Evolutionary conservation across 2,797 vertebrate genomes (phyloP).

Genomic region (Ctenopoma kingsleyae): DNA sequence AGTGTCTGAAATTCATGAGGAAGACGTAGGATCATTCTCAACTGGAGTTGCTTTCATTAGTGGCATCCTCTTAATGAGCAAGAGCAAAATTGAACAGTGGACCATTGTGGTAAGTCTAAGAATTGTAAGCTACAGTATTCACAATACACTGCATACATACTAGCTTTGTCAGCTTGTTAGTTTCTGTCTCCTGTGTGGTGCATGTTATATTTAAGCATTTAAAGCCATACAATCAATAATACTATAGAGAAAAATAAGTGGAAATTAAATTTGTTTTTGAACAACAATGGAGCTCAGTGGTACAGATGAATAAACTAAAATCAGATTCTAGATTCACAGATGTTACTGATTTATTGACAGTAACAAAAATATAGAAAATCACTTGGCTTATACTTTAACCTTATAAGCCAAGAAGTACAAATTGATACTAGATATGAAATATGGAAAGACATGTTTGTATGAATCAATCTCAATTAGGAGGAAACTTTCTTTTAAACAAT

Average conservation of each 20-base stretch:
- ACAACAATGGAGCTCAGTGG: too few relatives aligned
- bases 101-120: slow-evolving; percentile 83
- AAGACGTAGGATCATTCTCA: slow-evolving; percentile 68
- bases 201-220: not conserved
- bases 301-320: too few relatives aligned
- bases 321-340: too few relatives aligned
- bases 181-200: not conserved
- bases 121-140: not conserved
- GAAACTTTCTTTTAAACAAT: too few relatives aligned
- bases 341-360: too few relatives aligned
- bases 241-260: not conserved
- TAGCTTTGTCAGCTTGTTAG: not conserved
- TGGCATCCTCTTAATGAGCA: slow-evolving; percentile 60
- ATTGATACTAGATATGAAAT: too few relatives aligned
- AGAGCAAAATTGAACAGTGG: slow-evolving; percentile 73
- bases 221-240: not conserved
- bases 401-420: too few relatives aligned
- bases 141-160: not conserved
- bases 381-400: too few relatives aligned
- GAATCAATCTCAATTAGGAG: too few relatives aligned
- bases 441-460: too few relatives aligned
- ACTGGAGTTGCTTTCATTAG: slow-evolving; percentile 58
- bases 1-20: slow-evolving; percentile 64
- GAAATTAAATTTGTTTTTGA: too few relatives aligned
- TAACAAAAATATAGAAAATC: too few relatives aligned